These are phyloP conservation scores for Anguilla rostrata DNA, from an alignment of 2,113 vertebrate species.

Conservation along the genomic window DNA sequence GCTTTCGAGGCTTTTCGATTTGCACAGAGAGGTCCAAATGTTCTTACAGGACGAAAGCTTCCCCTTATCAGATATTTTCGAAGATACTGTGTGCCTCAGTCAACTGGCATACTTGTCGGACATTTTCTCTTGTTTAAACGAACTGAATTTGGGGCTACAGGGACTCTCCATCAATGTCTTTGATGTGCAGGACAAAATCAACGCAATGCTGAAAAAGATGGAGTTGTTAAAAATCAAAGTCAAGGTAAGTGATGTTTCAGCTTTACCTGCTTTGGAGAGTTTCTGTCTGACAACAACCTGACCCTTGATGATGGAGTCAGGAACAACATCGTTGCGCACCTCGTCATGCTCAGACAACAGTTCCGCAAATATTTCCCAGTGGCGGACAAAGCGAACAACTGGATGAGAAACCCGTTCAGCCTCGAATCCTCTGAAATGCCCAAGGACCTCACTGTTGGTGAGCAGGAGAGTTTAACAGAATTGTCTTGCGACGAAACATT, in stretches of 20 bases:
- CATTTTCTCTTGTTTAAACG: too few relatives aligned
- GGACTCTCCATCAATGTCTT: too few relatives aligned
- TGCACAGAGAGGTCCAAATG: too few relatives aligned
- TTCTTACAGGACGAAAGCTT: too few relatives aligned
- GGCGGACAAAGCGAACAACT: neutral
- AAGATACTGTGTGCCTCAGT: too few relatives aligned
- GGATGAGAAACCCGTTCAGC: constrained; percentile 21
- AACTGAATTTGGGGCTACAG: too few relatives aligned
- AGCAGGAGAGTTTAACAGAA: constrained; percentile 22
- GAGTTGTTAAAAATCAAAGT: neutral
- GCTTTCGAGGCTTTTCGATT: too few relatives aligned
- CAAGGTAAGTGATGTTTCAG: neutral
- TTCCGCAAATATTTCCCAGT: constrained; percentile 3
- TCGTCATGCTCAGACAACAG: constrained; percentile 30
- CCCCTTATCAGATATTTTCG: too few relatives aligned
- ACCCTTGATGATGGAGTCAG: constrained; percentile 1
- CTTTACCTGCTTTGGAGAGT: constrained; percentile 11
- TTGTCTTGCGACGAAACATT: constrained; percentile 8
- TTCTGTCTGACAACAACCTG: neutral
- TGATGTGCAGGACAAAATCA: too few relatives aligned
- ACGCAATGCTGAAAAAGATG: too few relatives aligned
- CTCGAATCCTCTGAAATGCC: neutral
- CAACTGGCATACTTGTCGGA: too few relatives aligned
- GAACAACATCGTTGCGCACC: constrained; percentile 22
- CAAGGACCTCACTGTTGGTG: neutral